Conservation (phyloP, 2,888 invertebrate genomes). For the Anodontia alba region DNA sequence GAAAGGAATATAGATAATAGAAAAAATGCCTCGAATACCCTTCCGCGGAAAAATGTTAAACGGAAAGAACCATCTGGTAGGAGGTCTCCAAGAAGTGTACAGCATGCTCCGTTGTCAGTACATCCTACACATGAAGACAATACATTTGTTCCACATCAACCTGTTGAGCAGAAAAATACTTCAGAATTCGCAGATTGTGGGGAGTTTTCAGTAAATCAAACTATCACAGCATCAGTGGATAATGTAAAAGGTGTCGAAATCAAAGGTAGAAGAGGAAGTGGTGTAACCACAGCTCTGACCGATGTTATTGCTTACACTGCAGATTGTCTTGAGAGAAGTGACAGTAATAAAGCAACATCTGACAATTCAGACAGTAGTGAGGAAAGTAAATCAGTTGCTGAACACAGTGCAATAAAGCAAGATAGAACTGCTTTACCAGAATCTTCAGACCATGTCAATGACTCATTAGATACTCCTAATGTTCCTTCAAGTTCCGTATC, state of each 20-base stretch:
- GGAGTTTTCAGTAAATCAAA: background rate
- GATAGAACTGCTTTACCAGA: background rate
- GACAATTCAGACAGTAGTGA: background rate
- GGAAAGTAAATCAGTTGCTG: background rate
- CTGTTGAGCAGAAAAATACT: background rate
- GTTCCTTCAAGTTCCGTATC: background rate
- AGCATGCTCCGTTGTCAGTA: background rate
- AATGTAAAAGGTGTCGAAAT: background rate
- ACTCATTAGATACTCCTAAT: background rate
- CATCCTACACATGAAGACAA: background rate
- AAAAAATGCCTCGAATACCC: background rate
- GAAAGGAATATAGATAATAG: background rate
- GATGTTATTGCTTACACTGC: conserved; percentile 59
- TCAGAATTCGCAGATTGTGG: background rate
- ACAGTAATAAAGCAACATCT: conserved; percentile 5
- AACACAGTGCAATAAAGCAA: background rate
- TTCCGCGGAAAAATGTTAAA: conserved; percentile 1
- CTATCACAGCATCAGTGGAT: background rate
- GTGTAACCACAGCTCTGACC: background rate
- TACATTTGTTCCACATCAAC: background rate
- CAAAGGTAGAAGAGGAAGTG: conserved; percentile 1
- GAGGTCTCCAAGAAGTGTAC: background rate
- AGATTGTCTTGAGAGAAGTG: conserved; percentile 56
- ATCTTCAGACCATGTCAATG: background rate
- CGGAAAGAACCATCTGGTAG: background rate